A percentile compares a stretch with the other conserved stretches of the same genome.
These are phyloP conservation scores for Gallinago solitaria DNA, from an alignment of 2,797 vertebrate genomes.

Conservation along the genomic window DNA sequence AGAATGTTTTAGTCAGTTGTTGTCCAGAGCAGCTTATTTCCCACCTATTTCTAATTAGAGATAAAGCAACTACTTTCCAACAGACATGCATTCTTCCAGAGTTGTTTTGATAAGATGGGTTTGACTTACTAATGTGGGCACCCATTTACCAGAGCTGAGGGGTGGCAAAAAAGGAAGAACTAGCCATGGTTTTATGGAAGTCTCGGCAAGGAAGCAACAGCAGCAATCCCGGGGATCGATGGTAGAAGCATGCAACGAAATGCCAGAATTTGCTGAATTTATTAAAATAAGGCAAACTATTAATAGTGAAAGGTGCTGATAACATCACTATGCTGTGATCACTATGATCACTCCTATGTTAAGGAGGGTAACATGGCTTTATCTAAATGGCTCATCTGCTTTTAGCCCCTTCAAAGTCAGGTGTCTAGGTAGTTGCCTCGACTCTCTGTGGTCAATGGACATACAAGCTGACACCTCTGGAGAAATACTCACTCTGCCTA, in stretches of 20 bases:
- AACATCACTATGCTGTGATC: background rate
- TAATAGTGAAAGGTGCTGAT: background rate
- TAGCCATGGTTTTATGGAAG: background rate
- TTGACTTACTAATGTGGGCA: background rate
- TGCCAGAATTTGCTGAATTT: background rate
- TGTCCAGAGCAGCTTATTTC: background rate
- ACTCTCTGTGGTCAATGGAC: background rate
- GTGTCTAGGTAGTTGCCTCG: background rate
- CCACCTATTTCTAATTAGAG: background rate
- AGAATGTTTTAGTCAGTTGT: background rate
- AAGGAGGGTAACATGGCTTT: background rate
- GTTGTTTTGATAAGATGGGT: background rate
- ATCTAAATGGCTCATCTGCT: background rate
- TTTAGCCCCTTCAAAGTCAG: background rate
- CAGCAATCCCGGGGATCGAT: background rate
- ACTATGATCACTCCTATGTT: background rate
- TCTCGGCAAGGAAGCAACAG: background rate
- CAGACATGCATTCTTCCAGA: background rate
- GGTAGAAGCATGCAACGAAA: background rate
- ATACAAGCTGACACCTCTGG: background rate
- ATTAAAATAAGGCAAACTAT: background rate
- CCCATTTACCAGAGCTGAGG: background rate
- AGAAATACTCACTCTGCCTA: background rate
- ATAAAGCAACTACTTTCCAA: background rate
- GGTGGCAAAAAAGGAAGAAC: background rate